Base-by-base conservation (phyloP, 2,113 vertebrate genomes). In the Eretmochelys imbricata region DNA sequence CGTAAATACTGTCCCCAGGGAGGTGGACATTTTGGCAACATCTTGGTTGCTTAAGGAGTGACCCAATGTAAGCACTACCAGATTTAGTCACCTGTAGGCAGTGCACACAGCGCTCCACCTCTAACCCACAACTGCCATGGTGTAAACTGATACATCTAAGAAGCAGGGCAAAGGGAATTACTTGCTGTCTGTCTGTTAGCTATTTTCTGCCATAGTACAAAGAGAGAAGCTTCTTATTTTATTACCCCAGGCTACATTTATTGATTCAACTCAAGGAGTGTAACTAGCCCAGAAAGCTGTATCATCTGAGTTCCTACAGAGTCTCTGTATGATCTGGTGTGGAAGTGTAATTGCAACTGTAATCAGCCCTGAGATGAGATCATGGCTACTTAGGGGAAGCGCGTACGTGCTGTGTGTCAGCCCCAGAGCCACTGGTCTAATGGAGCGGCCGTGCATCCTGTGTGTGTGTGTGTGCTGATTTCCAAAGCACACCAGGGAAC, bases 81-180 rank as follows among this genome's bases (percentile, higher is more conserved):
- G 51, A 80, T 2, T 4, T 88, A 79, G 76, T 59, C 5, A 86
- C 5, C 24, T 42, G 25, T 31, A 69, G 80, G 5, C 53, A 82
- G 42, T 10, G 12, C 78, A 79, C 65, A 57, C 55, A 38, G 3
- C 88, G 59, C 72, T 7, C 9, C 79, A n/a, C 35, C 38, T 11
- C 84, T 27, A 27, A 59, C 0, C 0, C 0, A 80, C 80, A 93
- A 80, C 13, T 46, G 24, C 75, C 6, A 6, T 48, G 24, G 25
- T 78, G 13, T 48, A 78, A 78, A 14, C 6, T 62, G 9, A 35
- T 88, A 24, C 46, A 82, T 89, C 59, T n/a, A 1, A 1, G 29
- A 89, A 78, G 11, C 13, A 75, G 87, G 46, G 75, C 57, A 87
- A 55, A 93, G n/a, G 72, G 5, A 46, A 42, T 84, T 79, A 42